These are phyloP conservation scores for Varanus salvator DNA, from an alignment of 2,113 vertebrate species.

Conservation along the genomic window DNA sequence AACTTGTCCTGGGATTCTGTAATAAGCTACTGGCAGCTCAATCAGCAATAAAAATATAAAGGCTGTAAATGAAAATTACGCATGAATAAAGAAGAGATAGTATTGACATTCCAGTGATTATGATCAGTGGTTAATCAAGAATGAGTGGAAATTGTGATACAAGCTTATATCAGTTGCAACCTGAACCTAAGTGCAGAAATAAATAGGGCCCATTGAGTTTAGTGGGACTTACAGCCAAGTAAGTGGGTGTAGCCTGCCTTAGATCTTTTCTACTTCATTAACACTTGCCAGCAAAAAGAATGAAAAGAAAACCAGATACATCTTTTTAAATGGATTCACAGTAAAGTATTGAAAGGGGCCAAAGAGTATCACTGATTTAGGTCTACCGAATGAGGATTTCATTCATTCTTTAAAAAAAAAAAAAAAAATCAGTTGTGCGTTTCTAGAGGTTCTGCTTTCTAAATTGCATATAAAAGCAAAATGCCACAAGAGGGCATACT, in stretches of 20 bases:
- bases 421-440: not conserved
- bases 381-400: conserved; percentile 12
- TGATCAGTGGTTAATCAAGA: conserved; percentile 2
- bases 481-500: conserved; percentile 80
- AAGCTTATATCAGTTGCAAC: not conserved
- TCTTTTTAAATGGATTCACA: not conserved
- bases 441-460: not conserved
- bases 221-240: not conserved
- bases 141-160: not conserved
- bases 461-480: conserved; percentile 32
- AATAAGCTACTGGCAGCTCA: conserved; percentile 54
- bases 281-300: not conserved
- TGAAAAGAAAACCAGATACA: not conserved
- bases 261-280: not conserved
- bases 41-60: conserved; percentile 32
- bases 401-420: conserved; percentile 11
- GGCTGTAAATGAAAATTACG: conserved; percentile 3
- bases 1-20: conserved; percentile 35
- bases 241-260: not conserved
- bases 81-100: conserved; percentile 24
- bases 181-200: not conserved
- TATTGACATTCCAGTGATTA: conserved; percentile 38
- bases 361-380: not conserved
- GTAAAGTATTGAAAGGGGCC: not conserved
- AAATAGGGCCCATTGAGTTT: not conserved